phyloP scores from a whole-genome alignment of 2,888 invertebrate genomes.

The Meiosimyza platycephala region DNA sequence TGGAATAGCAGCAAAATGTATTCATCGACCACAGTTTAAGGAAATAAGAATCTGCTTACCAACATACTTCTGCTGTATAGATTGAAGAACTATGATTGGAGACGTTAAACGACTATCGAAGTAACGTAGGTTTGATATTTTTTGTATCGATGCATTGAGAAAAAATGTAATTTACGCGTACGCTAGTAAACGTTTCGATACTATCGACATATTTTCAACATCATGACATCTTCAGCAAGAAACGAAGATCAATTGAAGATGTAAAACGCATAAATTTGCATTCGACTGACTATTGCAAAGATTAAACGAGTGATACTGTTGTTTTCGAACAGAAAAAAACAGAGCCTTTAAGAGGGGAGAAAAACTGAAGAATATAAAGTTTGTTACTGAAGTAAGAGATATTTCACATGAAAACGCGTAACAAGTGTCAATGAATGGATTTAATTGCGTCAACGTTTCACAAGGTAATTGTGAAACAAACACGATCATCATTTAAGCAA shows the following conservation, averaged over 20 bases:
- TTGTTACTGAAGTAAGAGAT: neutral
- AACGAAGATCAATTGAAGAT: neutral
- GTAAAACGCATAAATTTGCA: constrained; percentile 30
- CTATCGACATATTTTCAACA: neutral
- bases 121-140: no score
- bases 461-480: constrained; percentile 19
- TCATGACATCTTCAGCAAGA: neutral
- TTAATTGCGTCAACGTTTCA: constrained; percentile 31
- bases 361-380: neutral
- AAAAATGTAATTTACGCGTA: neutral
- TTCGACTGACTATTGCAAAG: constrained; percentile 14
- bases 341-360: neutral
- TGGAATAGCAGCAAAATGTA: neutral
- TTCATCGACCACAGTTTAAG: constrained; percentile 24
- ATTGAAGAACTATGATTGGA: neutral
- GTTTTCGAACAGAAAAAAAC: neutral
- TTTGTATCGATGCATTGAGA: no score
- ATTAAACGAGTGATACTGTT: neutral
- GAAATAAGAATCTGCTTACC: constrained; percentile 42
- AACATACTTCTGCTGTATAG: neutral
- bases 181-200: neutral
- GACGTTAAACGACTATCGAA: no score
- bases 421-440: constrained; percentile 32
- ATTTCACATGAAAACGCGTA: constrained; percentile 28
- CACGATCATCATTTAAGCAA: constrained; percentile 25